These are phyloP conservation scores for Rhogogaster chlorosoma DNA, from an alignment of 2,888 invertebrate genomes.

Conservation along the genomic window DNA sequence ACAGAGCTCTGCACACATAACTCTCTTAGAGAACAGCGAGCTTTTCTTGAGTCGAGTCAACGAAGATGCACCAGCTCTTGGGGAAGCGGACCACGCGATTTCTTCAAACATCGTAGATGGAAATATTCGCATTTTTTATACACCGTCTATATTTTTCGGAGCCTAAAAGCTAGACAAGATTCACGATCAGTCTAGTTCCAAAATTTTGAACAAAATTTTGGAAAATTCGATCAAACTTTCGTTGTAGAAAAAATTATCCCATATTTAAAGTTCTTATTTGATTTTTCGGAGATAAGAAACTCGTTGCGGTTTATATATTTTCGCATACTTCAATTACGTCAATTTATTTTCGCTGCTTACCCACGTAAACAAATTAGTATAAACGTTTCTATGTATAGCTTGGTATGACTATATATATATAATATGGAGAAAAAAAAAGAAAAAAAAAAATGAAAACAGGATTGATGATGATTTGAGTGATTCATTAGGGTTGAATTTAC, in stretches of 20 bases:
- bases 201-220: too few species aligned
- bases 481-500: background rate
- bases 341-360: background rate
- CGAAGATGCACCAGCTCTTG: background rate
- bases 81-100: background rate
- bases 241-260: too few species aligned
- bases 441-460: background rate
- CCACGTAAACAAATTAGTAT: background rate
- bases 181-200: too few species aligned
- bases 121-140: too few species aligned
- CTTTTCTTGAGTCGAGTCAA: background rate
- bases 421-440: background rate
- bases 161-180: too few species aligned
- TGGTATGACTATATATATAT: background rate
- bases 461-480: constrained; percentile 1
- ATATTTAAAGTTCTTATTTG: too few species aligned
- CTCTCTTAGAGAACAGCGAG: background rate
- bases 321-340: background rate
- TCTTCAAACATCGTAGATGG: too few species aligned
- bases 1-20: background rate
- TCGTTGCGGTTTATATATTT: too few species aligned
- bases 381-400: background rate
- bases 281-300: too few species aligned
- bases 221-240: too few species aligned
- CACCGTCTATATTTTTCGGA: too few species aligned